phyloP scores from a whole-genome alignment of 2,113 vertebrate species.

The Lichenostomus cassidix region DNA sequence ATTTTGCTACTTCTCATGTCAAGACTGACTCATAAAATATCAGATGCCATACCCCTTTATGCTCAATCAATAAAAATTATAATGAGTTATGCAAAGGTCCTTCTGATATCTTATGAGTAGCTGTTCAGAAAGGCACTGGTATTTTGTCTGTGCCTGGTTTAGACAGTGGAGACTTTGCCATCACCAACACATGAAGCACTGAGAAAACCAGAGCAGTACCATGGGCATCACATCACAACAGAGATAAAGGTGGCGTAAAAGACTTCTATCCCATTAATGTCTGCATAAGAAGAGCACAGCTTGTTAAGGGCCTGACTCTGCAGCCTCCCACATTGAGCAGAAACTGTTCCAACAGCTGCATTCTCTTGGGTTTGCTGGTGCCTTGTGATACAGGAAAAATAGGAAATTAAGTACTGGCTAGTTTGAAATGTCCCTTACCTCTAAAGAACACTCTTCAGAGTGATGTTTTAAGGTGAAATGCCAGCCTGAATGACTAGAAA shows the following conservation, averaged over 20 bases:
- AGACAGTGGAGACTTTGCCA: not conserved
- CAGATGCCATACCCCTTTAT: not conserved
- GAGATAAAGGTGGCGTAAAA: not conserved
- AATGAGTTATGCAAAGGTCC: not conserved
- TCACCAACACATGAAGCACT: not conserved
- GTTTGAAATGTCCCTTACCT: not conserved
- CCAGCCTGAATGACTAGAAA: not conserved
- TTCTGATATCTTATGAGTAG: not conserved
- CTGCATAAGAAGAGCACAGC: fast-evolving
- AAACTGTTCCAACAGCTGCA: not conserved
- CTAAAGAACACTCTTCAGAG: not conserved
- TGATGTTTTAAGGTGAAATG: not conserved
- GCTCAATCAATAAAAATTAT: conserved; percentile 23
- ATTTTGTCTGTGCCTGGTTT: not conserved
- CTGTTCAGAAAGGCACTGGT: not conserved
- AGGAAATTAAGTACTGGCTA: not conserved
- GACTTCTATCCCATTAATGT: not conserved
- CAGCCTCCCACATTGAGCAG: not conserved
- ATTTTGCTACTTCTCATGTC: not conserved
- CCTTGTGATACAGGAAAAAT: not conserved
- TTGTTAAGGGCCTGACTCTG: not conserved
- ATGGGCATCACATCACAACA: not conserved
- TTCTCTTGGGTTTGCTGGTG: not conserved
- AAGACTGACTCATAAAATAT: conserved; percentile 9
- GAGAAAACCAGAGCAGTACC: not conserved